Base-by-base conservation (phyloP, 2,888 invertebrate species). In the Argyresthia goedartella region DNA sequence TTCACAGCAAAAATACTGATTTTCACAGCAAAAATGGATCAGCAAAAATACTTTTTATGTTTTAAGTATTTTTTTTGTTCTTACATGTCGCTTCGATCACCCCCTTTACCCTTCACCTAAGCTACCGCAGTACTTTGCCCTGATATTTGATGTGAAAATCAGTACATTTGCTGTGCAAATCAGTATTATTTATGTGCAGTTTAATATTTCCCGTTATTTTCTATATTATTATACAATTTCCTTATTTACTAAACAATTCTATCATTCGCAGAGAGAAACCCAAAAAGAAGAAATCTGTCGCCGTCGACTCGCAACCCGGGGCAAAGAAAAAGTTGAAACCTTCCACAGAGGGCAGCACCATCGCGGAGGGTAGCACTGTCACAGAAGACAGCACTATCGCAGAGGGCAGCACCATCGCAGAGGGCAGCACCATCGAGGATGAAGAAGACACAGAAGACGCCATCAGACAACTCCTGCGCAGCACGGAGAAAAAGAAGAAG, bases 401-500 rank as follows among this genome's bases (percentile, higher is more conserved):
- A 48, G 78, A 72, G 53, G 77, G 73, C 15, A 69, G 68, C 56
- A 76, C 76, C 0, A 63, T 60, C 9, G 48, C 60, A 8, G 65
- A 62, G 9, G 61, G 25, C 25, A 6, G 3, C 25, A 25, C 25
- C 6, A 6, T 25, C 25, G 25, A 25, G 25, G 51, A 49, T 7
- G 61, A 57, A 10, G 58, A 61, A 3, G 57, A 63, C 11, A 67
- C 70, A 10, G 67, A 72, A 33, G 78, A 79, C 1, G 78, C 81
- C 1, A 87, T 87, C 52, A 71, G 66, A 54, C 69, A 80, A 53
- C 71, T 87, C 3, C 70, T 87, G 35, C 64, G 67, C 52, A 86
- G 79, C 60, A 87, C 87, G 0, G 87, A 87, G 69, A 80, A 73
- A 61, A 66, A 68, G 58, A 87, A 85, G 65, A 66, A 67, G 50